Conservation (phyloP, 2,888 invertebrate genomes). For the Maniola hyperantus region DNA sequence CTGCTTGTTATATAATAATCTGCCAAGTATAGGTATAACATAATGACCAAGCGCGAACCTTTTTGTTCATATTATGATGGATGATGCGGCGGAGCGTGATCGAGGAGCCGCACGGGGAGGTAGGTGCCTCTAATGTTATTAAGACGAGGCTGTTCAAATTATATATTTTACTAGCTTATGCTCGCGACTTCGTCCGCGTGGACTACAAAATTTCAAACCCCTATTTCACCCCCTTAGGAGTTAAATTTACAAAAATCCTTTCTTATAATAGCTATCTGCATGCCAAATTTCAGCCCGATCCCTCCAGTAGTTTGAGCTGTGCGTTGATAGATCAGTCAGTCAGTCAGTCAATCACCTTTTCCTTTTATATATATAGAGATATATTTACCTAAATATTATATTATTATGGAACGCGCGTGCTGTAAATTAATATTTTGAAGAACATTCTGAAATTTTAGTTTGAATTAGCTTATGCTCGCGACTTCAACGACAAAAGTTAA, state of each 20-base stretch:
- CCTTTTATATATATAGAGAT: too few relatives aligned
- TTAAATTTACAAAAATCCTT: too few relatives aligned
- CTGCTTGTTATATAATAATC: not conserved
- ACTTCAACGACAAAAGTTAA: too few relatives aligned
- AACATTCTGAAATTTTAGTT: not conserved
- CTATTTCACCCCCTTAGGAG: too few relatives aligned
- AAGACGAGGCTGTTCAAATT: constrained; percentile 27
- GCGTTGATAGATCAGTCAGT: too few relatives aligned
- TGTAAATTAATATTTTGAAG: not conserved
- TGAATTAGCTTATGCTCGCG: too few relatives aligned
- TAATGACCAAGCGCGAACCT: constrained; percentile 32
- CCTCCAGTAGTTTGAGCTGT: too few relatives aligned
- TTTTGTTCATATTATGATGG: constrained; percentile 36
- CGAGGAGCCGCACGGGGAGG: constrained; percentile 23
- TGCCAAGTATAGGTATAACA: constrained; percentile 14
- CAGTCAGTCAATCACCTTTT: too few relatives aligned
- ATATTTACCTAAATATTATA: not conserved
- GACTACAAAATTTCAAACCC: too few relatives aligned
- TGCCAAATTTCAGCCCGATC: too few relatives aligned
- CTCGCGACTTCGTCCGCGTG: too few relatives aligned
- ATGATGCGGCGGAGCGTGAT: constrained; percentile 33
- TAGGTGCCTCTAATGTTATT: constrained; percentile 36
- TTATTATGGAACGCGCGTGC: not conserved
- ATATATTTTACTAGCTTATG: constrained; percentile 10
- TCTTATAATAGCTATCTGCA: too few relatives aligned